Evolutionary conservation across 2,888 invertebrate genomes (phyloP), one percentile per base, ranked within the genome.

Genomic region (Coremacera marginata): DNA sequence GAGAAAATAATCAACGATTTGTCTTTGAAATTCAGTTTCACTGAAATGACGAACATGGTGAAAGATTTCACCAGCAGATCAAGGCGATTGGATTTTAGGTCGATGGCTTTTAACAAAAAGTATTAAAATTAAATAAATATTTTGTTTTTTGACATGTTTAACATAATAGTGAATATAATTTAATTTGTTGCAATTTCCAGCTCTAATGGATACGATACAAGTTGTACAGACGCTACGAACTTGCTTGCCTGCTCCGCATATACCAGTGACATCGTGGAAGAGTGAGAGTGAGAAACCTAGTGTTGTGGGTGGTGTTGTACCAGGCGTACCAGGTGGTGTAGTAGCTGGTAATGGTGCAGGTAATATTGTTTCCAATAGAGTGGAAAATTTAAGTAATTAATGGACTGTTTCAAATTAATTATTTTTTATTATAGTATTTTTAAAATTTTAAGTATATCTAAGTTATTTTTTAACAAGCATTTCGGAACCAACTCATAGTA

Each of bases 251-350:
- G 95, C 95, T 37, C 95, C 96, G 7, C 96, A 95, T 88, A 96
- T 96, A 86, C 95, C 95, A 85, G 95, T 96, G 75, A 95, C 95
- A 81, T 95, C 95, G 78, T 96, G 96, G 96, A 96, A 96, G 89
- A 96, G 95, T 86, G 95, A 96, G 89, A 91, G 90, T 84, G 91
- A 91, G 76, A 67, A 65, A 14, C 52, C 65, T n/a, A 55, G 55
- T 22, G 85, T 84, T n/a, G 83, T 62, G 16, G 49, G 74, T 37
- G 78, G 75, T 37, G n/a, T 72, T 51, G 74, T 82, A 52, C 77
- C 76, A 68, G 77, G 75, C 11, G 70, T 76, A 27, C 70, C 52
- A 60, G 70, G 19, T 14, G 77, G 78, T 11, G 67, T 34, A 9
- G 75, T 60, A 49, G 44, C 70, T 49, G 57, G 72, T 0, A 70